Conservation (phyloP, 2,888 invertebrate genomes). For the Euphydryas editha region DNA sequence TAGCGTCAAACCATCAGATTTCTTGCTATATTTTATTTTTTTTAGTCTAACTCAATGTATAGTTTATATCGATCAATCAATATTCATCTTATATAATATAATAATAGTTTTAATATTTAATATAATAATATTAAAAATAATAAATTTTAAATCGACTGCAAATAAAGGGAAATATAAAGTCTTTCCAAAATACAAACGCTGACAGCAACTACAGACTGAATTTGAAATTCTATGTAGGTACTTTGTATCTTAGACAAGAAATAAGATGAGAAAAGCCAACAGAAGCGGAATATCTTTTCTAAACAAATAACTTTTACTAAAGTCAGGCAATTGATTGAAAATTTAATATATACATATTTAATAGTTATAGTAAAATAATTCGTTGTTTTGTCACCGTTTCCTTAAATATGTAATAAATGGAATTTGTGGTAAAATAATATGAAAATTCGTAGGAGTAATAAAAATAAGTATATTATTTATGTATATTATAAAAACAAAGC, state of each 20-base stretch:
- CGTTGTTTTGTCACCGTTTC: neutral
- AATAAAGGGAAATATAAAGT: constrained; percentile 34
- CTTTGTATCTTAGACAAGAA: constrained; percentile 40
- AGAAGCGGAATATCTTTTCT: constrained; percentile 25
- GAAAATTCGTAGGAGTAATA: too few species aligned
- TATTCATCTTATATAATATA: too few species aligned
- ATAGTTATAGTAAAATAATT: neutral
- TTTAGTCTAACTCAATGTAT: too few species aligned
- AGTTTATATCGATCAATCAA: too few species aligned
- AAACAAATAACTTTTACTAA: constrained; percentile 17
- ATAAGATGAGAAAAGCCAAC: constrained; percentile 34
- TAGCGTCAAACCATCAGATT: too few species aligned
- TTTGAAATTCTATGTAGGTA: constrained; percentile 40
- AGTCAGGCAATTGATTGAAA: constrained; percentile 15
- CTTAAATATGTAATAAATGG: too few species aligned
- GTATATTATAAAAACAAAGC: too few species aligned
- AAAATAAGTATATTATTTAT: too few species aligned
- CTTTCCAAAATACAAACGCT: constrained; percentile 39
- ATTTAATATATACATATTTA: neutral
- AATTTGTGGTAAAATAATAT: too few species aligned
- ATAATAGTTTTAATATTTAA: too few species aligned
- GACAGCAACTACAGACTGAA: constrained; percentile 34
- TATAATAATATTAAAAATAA: too few species aligned
- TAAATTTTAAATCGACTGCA: constrained; percentile 31
- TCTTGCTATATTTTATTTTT: too few species aligned